A percentile compares a stretch with the other conserved stretches of the same genome.
phyloP scores from a whole-genome alignment of 1,140 invertebrate genomes.

The Pseudomyrmex gracilis region DNA sequence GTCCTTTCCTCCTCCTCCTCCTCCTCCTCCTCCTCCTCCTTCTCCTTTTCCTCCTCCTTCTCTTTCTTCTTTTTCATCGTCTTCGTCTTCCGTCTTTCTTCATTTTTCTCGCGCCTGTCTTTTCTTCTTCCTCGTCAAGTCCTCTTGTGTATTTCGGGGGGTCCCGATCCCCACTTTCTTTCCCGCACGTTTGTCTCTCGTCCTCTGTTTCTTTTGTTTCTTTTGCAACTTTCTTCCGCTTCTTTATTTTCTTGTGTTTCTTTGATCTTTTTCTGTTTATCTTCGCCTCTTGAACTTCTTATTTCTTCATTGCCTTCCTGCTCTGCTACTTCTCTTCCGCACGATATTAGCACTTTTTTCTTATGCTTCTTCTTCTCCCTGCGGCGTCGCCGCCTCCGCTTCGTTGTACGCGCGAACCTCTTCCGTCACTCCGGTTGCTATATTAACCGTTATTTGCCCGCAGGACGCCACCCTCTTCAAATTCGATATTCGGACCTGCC shows the following conservation, averaged over 20 bases:
- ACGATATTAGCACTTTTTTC: slow-evolving; percentile 1
- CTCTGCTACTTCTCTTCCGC: slow-evolving; percentile 49
- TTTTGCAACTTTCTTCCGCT: slow-evolving; percentile 43
- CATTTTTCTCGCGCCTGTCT: slow-evolving; percentile 33
- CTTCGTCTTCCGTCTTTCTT: slow-evolving; percentile 39
- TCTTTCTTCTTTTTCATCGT: slow-evolving; percentile 44
- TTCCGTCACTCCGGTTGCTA: slow-evolving; percentile 64
- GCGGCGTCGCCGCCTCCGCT: slow-evolving; percentile 27
- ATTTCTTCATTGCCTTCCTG: slow-evolving; percentile 25
- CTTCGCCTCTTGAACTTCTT: background rate
- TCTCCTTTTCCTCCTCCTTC: background rate
- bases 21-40: slow-evolving; percentile 14
- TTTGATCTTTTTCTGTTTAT: slow-evolving; percentile 34
- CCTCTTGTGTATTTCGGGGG: slow-evolving; percentile 27
- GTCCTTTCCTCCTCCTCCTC: slow-evolving; percentile 1
- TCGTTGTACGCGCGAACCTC: slow-evolving; percentile 48
- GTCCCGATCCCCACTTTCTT: slow-evolving; percentile 46
- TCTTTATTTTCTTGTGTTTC: slow-evolving; percentile 31
- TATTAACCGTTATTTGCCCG: slow-evolving; percentile 71
- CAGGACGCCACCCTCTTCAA: slow-evolving; percentile 63
- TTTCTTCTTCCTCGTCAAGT: background rate
- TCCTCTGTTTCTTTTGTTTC: slow-evolving; percentile 23
- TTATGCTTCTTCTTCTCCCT: slow-evolving; percentile 17
- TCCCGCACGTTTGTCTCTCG: slow-evolving; percentile 11
- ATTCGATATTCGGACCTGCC: background rate